Evolutionary conservation across 1,140 invertebrate genomes (phyloP).

Genomic region (Halictus rubicundus): DNA sequence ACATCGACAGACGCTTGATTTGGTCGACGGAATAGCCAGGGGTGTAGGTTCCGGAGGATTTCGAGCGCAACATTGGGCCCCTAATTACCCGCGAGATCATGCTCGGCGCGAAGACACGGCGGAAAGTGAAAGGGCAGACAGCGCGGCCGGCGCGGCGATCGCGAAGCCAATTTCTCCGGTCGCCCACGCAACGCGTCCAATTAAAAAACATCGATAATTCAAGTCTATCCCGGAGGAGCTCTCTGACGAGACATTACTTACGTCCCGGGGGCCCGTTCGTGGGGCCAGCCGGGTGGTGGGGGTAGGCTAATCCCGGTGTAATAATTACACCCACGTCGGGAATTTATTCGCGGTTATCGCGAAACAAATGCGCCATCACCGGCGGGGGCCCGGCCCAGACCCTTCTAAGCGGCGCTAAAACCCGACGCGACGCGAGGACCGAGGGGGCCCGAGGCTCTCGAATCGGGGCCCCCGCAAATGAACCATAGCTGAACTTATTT

Average conservation of each 20-base stretch:
- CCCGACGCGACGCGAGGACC: conserved; percentile 32
- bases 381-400: background rate
- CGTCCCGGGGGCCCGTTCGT: background rate
- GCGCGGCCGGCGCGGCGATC: background rate
- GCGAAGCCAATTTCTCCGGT: conserved; percentile 28
- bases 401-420: conserved; percentile 66
- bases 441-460: conserved; percentile 3
- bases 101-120: background rate
- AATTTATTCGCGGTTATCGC: conserved; percentile 63
- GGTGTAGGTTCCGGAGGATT: no score
- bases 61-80: no score
- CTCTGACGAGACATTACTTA: conserved; percentile 47
- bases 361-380: conserved; percentile 54
- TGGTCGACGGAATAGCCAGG: no score
- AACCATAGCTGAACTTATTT: conserved; percentile 68
- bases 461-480: conserved; percentile 52
- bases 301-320: conserved; percentile 32
- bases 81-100: no score
- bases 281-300: background rate
- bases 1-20: no score
- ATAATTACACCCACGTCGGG: conserved; percentile 50
- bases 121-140: conserved; percentile 36
- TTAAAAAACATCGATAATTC: conserved; percentile 52
- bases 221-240: conserved; percentile 32
- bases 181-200: conserved; percentile 42